Evolutionary conservation across 1,140 invertebrate genomes (phyloP), one percentile per base, ranked within the genome.

Genomic region (Acromyrmex heyeri): DNA sequence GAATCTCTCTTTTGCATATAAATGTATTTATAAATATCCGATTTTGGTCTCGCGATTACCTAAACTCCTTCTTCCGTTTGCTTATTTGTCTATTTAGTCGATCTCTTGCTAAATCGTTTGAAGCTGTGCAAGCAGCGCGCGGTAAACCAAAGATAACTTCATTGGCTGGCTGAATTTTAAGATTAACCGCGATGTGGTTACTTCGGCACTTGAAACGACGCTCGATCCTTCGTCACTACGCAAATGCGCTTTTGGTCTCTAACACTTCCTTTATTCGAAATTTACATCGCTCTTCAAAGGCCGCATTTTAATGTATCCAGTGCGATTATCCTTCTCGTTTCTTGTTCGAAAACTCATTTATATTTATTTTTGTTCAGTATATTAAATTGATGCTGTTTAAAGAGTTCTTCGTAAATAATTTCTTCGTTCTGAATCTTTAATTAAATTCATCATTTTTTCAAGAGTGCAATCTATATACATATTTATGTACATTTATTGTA

Each of bases 61-160:
- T 5, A 67, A 1, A 44, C 18, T 50, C 5, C 18, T 48, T 61
- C 55, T 44, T 16, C 6, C 3, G 34, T 12, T n/a, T 30, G 38
- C 57, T 72, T 82, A 72, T 30, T 82, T 50, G 18, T 12, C 38
- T 72, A 30, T 82, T 82, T 73, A 72, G 14, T 38, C 24, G 14
- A 82, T 24, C 50, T 70, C 64, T 27, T 21, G 50, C 30, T 57
- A 24, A 79, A n/a, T 72, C 34, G 67, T 73, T 82, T 61, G 21
- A 50, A 50, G 14, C 14, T 38, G 24, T 27, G 14, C 44, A 79
- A 55, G 48, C 57, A 65, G 14, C 30, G 14, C 34, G 78, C 34
- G 67, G 34, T 50, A 72, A 72, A 82, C 34, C 38, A 27, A 61
- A 72, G 53, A 61, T 61, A 61, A 59, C 55, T 50, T 72, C 67